Evolutionary conservation across 1,140 invertebrate genomes (phyloP).

Genomic region (Chymomyza costata): DNA sequence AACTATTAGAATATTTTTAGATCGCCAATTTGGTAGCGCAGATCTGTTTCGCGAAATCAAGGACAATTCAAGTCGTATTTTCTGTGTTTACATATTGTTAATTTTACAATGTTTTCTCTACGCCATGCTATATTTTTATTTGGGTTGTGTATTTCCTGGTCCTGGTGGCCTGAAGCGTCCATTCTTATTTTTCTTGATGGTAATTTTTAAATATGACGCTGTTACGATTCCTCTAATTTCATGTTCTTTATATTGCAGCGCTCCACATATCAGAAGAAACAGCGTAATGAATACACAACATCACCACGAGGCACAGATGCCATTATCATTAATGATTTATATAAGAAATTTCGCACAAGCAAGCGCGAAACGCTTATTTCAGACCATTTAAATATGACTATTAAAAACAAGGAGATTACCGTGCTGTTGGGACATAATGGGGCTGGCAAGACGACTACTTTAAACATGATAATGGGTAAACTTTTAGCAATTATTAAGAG

Average conservation of each 20-base stretch:
- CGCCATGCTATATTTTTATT: constrained; percentile 58
- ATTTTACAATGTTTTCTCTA: constrained; percentile 53
- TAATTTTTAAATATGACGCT: constrained; percentile 23
- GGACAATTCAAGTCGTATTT: constrained; percentile 41
- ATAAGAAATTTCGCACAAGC: constrained; percentile 53
- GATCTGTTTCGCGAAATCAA: constrained; percentile 53
- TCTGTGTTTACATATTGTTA: constrained; percentile 47
- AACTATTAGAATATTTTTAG: constrained; percentile 9
- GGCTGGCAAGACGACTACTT: constrained; percentile 84
- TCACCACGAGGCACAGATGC: constrained; percentile 43
- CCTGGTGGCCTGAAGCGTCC: constrained; percentile 57
- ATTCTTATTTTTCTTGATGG: constrained; percentile 58
- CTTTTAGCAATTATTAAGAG: neutral
- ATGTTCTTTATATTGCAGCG: too few relatives aligned
- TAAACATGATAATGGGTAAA: constrained; percentile 77
- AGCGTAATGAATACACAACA: constrained; percentile 57
- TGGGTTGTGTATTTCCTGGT: constrained; percentile 62
- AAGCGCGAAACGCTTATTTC: constrained; percentile 56
- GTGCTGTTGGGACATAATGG: constrained; percentile 85
- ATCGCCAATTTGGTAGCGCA: constrained; percentile 33
- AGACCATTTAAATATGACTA: constrained; percentile 64
- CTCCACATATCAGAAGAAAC: constrained; percentile 52
- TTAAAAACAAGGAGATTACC: constrained; percentile 78
- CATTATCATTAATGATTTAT: constrained; percentile 61
- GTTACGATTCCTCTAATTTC: neutral